Conservation (phyloP, 53 echinoderm and acorn worm genomes). For the Henricia sp. region DNA sequence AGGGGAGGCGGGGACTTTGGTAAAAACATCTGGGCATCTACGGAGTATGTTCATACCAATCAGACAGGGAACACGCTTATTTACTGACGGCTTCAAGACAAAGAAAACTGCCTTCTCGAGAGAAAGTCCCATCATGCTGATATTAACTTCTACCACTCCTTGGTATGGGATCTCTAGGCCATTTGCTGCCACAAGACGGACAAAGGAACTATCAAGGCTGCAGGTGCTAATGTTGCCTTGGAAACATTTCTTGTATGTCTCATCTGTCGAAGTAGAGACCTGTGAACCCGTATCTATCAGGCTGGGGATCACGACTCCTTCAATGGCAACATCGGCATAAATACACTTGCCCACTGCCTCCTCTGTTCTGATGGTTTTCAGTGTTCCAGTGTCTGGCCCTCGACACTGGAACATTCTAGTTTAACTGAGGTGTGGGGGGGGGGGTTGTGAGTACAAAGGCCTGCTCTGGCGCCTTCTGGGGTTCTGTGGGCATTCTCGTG, state of each 20-base stretch:
- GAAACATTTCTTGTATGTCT: background rate
- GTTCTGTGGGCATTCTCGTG: too few species aligned
- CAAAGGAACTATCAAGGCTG: background rate
- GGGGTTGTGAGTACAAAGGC: too few species aligned
- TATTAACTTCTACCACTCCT: slow-evolving; percentile 24
- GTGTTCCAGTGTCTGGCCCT: too few species aligned
- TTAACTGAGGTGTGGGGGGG: too few species aligned
- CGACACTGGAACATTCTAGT: slow-evolving; percentile 14
- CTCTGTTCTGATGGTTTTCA: too few species aligned
- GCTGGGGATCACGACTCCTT: too few species aligned
- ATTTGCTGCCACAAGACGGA: slow-evolving; percentile 13
- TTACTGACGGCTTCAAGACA: background rate
- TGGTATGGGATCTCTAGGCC: slow-evolving; percentile 45
- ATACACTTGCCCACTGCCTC: too few species aligned
- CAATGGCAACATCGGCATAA: too few species aligned
- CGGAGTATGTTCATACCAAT: slow-evolving; percentile 28
- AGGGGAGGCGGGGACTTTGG: background rate
- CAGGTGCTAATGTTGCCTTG: background rate
- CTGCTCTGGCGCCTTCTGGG: too few species aligned
- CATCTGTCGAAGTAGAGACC: background rate
- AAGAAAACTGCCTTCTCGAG: slow-evolving; percentile 10
- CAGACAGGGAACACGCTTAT: background rate
- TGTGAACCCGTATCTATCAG: background rate
- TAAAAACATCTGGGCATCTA: slow-evolving; percentile 2
- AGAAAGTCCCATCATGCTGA: background rate